Evolutionary conservation across 2,888 invertebrate species (phyloP).

Genomic region (Tortrix viridana): DNA sequence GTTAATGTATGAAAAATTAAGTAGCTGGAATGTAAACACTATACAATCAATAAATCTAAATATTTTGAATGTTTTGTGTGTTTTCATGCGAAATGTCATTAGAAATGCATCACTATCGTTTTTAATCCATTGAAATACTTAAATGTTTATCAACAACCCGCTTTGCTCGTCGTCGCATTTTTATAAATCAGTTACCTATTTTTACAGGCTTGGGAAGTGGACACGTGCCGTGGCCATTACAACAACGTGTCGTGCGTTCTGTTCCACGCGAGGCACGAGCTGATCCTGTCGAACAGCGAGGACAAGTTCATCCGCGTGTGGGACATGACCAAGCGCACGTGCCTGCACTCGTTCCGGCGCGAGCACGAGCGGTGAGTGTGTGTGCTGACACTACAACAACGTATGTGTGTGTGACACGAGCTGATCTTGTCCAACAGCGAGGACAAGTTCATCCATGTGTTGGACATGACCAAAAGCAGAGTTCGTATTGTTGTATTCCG

Average conservation of each 20-base stretch:
- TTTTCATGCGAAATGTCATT: no score
- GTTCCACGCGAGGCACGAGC: slow-evolving; percentile 98
- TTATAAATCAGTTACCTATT: not conserved
- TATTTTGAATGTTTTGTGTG: no score
- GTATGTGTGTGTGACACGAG: slow-evolving; percentile 87
- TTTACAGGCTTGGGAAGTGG: slow-evolving; percentile 97
- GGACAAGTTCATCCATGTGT: slow-evolving; percentile 98
- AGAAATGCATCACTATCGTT: no score
- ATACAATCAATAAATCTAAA: no score
- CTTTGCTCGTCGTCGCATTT: no score
- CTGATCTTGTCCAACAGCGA: slow-evolving; percentile 98
- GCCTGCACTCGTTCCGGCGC: slow-evolving; percentile 95
- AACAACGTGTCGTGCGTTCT: slow-evolving; percentile 99
- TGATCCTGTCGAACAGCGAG: slow-evolving; percentile 98
- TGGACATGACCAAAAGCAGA: slow-evolving; percentile 94
- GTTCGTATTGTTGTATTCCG: no score
- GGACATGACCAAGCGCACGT: slow-evolving; percentile 98
- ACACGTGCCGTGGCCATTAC: slow-evolving; percentile 99
- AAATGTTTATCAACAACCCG: no score
- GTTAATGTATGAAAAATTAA: no score
- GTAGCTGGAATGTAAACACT: no score
- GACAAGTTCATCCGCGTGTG: slow-evolving; percentile 99
- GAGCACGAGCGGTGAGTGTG: slow-evolving; percentile 90
- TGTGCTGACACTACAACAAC: not conserved
- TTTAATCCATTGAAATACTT: no score